These are phyloP conservation scores for Lophotriccus pileatus DNA, from an alignment of 2,797 vertebrate genomes.

Conservation along the genomic window DNA sequence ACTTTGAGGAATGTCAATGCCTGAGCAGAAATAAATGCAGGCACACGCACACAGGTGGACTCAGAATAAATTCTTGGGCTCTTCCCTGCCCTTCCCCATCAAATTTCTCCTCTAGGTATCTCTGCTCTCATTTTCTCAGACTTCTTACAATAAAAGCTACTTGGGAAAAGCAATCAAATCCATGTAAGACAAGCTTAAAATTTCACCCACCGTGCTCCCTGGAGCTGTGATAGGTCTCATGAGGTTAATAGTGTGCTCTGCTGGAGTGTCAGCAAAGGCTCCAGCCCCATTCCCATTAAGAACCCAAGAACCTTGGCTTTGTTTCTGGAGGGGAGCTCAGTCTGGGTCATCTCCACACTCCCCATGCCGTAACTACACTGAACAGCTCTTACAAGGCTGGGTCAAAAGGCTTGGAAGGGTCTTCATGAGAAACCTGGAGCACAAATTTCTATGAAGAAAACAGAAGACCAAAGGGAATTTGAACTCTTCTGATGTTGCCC, in stretches of 20 bases:
- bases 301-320: background rate
- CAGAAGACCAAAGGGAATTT: background rate
- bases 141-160: background rate
- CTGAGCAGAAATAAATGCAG: conserved; percentile 9
- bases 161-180: background rate
- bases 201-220: background rate
- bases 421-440: background rate
- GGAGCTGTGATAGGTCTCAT: background rate
- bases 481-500: background rate
- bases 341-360: background rate
- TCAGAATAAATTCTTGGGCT: background rate
- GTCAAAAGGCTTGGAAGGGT: background rate
- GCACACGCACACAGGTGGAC: background rate
- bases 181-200: background rate
- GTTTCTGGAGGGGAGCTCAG: background rate
- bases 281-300: background rate
- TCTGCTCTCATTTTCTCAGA: background rate
- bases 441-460: background rate
- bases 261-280: background rate
- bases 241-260: background rate
- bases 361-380: rapidly evolving
- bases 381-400: background rate
- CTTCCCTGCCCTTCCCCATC: background rate
- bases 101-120: background rate
- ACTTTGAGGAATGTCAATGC: conserved; percentile 25